Evolutionary conservation across 2,888 invertebrate genomes (phyloP).

Genomic region (Piscicola geometra): DNA sequence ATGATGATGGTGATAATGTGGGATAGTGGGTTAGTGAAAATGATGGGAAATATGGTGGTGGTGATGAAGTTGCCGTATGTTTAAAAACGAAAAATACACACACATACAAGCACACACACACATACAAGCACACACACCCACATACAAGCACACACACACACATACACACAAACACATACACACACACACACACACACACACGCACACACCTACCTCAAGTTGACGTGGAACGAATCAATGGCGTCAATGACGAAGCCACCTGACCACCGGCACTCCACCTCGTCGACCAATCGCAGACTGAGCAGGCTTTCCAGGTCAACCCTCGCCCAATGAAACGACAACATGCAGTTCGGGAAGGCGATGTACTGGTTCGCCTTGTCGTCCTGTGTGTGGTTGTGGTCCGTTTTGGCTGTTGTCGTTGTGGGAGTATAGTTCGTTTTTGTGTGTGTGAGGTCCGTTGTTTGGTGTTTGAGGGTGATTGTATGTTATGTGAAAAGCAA

Average conservation of each 20-base stretch:
- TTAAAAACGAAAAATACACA: neutral
- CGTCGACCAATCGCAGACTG: slow-evolving; percentile 71
- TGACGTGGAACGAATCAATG: slow-evolving; percentile 79
- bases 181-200: slow-evolving; percentile 53
- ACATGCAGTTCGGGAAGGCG: slow-evolving; percentile 78
- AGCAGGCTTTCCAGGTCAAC: slow-evolving; percentile 81
- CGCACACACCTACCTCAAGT: slow-evolving; percentile 65
- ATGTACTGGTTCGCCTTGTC: neutral
- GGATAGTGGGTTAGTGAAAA: no score
- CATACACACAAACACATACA: slow-evolving; percentile 28
- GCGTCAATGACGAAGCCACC: slow-evolving; percentile 82
- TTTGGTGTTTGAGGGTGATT: neutral
- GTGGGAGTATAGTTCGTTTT: no score
- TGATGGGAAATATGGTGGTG: no score
- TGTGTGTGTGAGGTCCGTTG: no score
- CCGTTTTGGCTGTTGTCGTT: no score
- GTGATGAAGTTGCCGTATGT: no score
- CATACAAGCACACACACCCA: no score
- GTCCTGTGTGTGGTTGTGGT: neutral
- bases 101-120: neutral
- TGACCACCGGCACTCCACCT: slow-evolving; percentile 69
- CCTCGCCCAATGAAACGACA: slow-evolving; percentile 94
- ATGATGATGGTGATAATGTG: no score
- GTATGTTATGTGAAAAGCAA: neutral
- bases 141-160: neutral